Evolutionary conservation across 2,797 vertebrate genomes (phyloP).

Genomic region (Scolopax bukidnonensis): DNA sequence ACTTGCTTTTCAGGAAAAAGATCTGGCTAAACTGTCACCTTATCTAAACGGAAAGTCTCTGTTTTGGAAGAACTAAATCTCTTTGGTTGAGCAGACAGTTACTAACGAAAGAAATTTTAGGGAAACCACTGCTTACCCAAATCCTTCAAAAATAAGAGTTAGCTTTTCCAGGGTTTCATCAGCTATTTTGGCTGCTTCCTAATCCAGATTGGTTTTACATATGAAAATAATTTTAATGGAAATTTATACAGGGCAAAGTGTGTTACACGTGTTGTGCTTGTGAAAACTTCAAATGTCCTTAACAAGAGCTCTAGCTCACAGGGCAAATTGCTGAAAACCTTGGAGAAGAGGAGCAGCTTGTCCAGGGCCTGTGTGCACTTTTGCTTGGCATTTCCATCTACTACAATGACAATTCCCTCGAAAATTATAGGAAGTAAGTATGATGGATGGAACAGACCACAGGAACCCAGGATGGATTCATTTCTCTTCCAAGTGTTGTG

Average conservation of each 20-base stretch:
- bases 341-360: conserved; percentile 95
- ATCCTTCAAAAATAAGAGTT: neutral
- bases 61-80: neutral
- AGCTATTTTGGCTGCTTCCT: neutral
- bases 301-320: conserved; percentile 86
- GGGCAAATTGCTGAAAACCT: conserved; percentile 98
- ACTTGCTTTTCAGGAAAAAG: neutral
- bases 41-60: neutral
- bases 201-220: neutral
- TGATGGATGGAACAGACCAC: neutral
- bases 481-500: neutral
- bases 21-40: neutral
- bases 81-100: neutral
- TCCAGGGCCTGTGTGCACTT: conserved; percentile 95
- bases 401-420: conserved; percentile 97
- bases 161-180: neutral
- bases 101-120: neutral
- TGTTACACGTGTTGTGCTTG: neutral
- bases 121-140: accelerated
- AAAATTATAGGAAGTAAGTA: conserved; percentile 94
- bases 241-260: neutral
- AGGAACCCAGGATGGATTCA: neutral
- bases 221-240: neutral
- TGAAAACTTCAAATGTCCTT: conserved; percentile 72
- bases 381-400: conserved; percentile 96